These are phyloP conservation scores for Embidobia sp. DNA, from an alignment of 2,888 invertebrate species.

Conservation along the genomic window DNA sequence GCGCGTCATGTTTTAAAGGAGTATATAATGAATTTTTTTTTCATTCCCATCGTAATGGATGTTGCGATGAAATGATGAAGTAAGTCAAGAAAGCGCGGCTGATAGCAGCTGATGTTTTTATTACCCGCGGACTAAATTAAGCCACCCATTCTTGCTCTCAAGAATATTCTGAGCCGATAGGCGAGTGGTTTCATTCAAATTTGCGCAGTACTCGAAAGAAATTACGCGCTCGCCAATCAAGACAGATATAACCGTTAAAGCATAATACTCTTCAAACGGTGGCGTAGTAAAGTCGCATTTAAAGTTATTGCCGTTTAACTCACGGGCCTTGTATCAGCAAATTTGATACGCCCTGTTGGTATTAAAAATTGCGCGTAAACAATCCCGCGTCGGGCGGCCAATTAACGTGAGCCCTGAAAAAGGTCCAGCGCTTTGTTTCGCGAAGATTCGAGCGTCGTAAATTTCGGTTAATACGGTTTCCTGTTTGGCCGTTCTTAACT, in stretches of 20 bases:
- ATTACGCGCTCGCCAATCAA: slow-evolving; percentile 23
- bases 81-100: slow-evolving; percentile 25
- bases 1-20: too few relatives aligned
- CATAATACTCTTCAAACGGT: background rate
- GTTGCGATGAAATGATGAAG: slow-evolving; percentile 39
- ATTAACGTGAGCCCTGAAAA: too few relatives aligned
- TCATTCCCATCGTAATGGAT: too few relatives aligned
- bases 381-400: background rate
- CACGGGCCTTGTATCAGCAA: background rate
- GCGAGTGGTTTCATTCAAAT: slow-evolving; percentile 29
- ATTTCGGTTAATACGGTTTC: too few relatives aligned
- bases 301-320: slow-evolving; percentile 25
- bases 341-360: slow-evolving; percentile 7
- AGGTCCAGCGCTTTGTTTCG: too few relatives aligned
- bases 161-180: slow-evolving; percentile 31
- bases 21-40: too few relatives aligned
- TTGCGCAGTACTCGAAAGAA: slow-evolving; percentile 3
- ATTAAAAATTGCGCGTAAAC: slow-evolving; percentile 8
- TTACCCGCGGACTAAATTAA: slow-evolving; percentile 44
- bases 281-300: slow-evolving; percentile 30
- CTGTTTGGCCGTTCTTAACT: too few relatives aligned
- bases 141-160: slow-evolving; percentile 25
- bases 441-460: too few relatives aligned
- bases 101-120: slow-evolving; percentile 40
- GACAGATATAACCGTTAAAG: slow-evolving; percentile 26